These are phyloP conservation scores for Tricholauxania praeusta DNA, from an alignment of 2,888 invertebrate genomes.

Conservation along the genomic window DNA sequence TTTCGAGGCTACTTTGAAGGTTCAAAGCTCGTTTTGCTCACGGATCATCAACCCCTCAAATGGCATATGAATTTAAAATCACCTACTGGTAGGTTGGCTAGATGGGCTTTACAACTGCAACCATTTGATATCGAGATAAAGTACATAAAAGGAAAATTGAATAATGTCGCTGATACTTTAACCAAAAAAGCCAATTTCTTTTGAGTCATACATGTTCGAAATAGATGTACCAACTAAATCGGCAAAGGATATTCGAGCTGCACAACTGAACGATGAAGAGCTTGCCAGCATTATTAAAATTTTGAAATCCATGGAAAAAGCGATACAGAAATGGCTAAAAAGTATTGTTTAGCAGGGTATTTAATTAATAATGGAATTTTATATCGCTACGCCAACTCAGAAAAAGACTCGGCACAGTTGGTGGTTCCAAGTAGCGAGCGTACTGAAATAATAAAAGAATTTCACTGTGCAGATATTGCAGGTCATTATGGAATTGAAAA, in stretches of 20 bases:
- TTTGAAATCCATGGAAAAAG: neutral
- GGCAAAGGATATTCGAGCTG: neutral
- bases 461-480: neutral
- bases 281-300: neutral
- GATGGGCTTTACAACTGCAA: constrained; percentile 68
- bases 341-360: neutral
- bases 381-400: neutral
- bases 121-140: constrained; percentile 59
- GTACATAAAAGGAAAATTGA: constrained; percentile 49
- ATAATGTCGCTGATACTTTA: constrained; percentile 51
- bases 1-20: constrained; percentile 35
- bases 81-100: constrained; percentile 56
- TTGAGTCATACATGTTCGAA: too few relatives aligned
- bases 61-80: constrained; percentile 58
- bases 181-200: constrained; percentile 2
- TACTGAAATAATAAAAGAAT: neutral
- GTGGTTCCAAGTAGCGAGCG: neutral
- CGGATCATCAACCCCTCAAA: constrained; percentile 68
- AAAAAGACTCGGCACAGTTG: neutral
- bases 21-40: constrained; percentile 50
- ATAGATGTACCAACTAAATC: too few relatives aligned
- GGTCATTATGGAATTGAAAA: too few relatives aligned
- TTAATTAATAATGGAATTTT: neutral
- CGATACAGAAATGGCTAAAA: neutral
- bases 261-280: neutral